A percentile compares a stretch with the other conserved stretches of the same genome.
phyloP scores from a whole-genome alignment of 2,797 vertebrate species.

The Acomys russatus region DNA sequence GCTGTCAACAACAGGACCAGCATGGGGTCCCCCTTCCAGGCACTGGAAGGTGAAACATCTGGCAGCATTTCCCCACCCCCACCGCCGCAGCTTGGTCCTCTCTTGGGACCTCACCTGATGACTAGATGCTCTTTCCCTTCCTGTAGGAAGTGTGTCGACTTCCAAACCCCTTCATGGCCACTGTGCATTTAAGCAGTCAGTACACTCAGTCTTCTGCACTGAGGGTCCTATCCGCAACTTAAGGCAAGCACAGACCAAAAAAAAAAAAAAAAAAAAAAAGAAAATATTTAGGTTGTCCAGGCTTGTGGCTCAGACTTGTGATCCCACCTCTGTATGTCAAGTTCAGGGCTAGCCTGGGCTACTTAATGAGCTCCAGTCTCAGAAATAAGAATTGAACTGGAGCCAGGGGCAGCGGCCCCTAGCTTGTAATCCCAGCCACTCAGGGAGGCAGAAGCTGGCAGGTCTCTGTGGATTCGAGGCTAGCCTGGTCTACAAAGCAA shows the following conservation, averaged over 20 bases:
- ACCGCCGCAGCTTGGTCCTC: background rate
- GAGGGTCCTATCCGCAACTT: background rate
- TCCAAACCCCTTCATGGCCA: background rate
- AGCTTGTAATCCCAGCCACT: no score
- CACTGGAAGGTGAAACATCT: background rate
- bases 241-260: background rate
- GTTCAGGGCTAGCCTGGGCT: background rate
- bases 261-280: background rate
- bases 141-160: background rate
- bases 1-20: background rate
- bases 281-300: background rate
- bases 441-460: no score
- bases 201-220: background rate
- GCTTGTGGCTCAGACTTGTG: background rate
- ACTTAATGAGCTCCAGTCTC: background rate
- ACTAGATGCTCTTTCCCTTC: background rate
- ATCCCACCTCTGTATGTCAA: background rate
- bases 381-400: no score
- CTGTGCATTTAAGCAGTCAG: background rate
- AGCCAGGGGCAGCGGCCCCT: no score
- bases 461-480: background rate
- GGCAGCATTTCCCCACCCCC: no score
- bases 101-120: background rate
- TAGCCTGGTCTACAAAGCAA: background rate
- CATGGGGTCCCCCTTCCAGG: background rate